Percentiles rank a stretch among this genome's conserved stretches.
These are phyloP conservation scores for Dryomyza anilis DNA, from an alignment of 2,888 invertebrate genomes.

Conservation along the genomic window DNA sequence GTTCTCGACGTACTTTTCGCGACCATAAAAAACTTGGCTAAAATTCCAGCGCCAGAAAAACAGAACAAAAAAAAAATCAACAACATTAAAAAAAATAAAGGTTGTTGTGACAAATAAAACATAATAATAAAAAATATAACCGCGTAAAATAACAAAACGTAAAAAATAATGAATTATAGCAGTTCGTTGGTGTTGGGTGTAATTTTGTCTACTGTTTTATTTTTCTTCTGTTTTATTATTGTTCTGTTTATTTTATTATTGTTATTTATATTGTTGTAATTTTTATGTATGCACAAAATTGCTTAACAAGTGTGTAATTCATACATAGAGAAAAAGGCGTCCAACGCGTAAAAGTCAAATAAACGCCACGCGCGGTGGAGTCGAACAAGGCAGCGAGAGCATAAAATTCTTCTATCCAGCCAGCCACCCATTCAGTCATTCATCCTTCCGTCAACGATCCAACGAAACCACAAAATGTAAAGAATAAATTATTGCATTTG, in stretches of 20 bases:
- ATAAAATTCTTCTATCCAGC: no score
- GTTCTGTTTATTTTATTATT: conserved; percentile 4
- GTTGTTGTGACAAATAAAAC: background rate
- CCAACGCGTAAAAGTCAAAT: no score
- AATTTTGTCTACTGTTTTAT: background rate
- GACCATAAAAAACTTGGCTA: background rate
- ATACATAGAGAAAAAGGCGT: no score
- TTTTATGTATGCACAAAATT: conserved; percentile 4
- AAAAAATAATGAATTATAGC: conserved; percentile 11
- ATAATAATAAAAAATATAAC: background rate
- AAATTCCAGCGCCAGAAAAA: background rate
- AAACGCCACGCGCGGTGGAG: no score
- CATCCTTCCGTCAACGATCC: no score
- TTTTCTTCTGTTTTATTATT: background rate
- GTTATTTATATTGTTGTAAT: background rate
- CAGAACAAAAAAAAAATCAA: conserved; percentile 1
- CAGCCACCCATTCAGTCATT: no score
- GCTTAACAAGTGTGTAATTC: conserved; percentile 25
- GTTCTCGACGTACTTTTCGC: background rate
- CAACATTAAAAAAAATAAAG: background rate
- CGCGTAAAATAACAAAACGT: conserved; percentile 6
- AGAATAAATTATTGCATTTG: no score
- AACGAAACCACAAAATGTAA: no score
- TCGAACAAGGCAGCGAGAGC: no score
- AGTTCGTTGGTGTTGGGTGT: background rate